These are phyloP conservation scores for Leucopternis melanops DNA, from an alignment of 2,113 vertebrate genomes.

Conservation along the genomic window DNA sequence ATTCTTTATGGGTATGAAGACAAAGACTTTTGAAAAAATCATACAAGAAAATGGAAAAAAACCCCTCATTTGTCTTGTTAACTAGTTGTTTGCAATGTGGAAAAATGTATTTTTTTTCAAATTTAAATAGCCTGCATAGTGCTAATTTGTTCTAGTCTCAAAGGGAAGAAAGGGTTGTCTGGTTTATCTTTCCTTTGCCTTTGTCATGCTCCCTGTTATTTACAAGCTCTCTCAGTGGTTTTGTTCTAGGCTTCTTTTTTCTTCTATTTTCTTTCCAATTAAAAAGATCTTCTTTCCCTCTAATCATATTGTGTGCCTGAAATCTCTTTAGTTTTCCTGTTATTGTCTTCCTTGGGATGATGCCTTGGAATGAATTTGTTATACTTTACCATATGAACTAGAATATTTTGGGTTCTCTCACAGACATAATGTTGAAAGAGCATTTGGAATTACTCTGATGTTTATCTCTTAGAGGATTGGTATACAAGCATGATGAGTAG, in stretches of 20 bases:
- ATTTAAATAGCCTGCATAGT: neutral
- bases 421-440: neutral
- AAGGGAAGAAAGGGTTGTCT: neutral
- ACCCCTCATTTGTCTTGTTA: fast-evolving
- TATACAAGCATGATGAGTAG: neutral
- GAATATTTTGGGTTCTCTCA: neutral
- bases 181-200: neutral
- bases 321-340: neutral
- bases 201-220: neutral
- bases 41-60: neutral
- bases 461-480: neutral
- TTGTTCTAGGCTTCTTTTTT: neutral
- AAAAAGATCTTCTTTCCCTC: neutral
- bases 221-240: neutral
- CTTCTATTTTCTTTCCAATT: neutral
- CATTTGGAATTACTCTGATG: neutral
- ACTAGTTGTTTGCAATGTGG: neutral
- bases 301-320: neutral
- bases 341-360: neutral
- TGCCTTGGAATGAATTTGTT: neutral
- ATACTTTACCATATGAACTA: neutral
- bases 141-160: neutral
- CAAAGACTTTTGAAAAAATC: neutral
- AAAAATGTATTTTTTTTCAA: neutral
- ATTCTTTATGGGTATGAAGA: neutral